phyloP scores from a whole-genome alignment of 2,888 invertebrate species.

The Hedychridium roseum region DNA sequence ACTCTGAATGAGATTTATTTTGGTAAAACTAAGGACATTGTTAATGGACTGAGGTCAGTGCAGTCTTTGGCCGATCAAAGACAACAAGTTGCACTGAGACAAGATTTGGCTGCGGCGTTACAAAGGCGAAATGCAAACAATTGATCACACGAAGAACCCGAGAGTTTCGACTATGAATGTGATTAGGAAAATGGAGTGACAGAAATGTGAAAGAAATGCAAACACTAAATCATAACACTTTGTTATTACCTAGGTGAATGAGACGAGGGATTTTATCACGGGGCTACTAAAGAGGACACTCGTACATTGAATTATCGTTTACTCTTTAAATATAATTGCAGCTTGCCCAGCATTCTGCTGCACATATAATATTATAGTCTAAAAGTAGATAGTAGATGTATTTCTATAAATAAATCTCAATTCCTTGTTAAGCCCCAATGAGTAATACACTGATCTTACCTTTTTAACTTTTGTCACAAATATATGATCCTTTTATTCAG shows the following conservation, averaged over 20 bases:
- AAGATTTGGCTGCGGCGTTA: constrained; percentile 84
- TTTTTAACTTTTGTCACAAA: neutral
- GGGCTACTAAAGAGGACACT: constrained; percentile 41
- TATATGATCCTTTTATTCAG: constrained; percentile 8
- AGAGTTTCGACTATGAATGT: constrained; percentile 56
- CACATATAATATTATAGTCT: constrained; percentile 41
- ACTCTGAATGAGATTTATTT: constrained; percentile 99
- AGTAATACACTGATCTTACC: neutral
- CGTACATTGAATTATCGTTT: constrained; percentile 39
- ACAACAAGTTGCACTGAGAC: constrained; percentile 84
- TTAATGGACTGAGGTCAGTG: constrained; percentile 87
- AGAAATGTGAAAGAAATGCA: constrained; percentile 5
- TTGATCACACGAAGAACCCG: constrained; percentile 54
- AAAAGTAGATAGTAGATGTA: constrained; percentile 52
- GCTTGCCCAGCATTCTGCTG: constrained; percentile 32
- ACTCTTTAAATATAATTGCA: constrained; percentile 38
- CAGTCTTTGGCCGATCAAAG: constrained; percentile 85
- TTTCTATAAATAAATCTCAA: constrained; percentile 56
- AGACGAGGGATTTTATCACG: constrained; percentile 48
- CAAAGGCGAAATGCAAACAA: constrained; percentile 81
- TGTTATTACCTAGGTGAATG: constrained; percentile 12
- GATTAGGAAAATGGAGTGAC: constrained; percentile 43
- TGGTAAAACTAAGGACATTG: constrained; percentile 98
- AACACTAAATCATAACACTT: constrained; percentile 6
- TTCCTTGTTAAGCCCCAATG: constrained; percentile 49